phyloP scores from a whole-genome alignment of 1,140 invertebrate genomes.

The Bombus soroeensis region DNA sequence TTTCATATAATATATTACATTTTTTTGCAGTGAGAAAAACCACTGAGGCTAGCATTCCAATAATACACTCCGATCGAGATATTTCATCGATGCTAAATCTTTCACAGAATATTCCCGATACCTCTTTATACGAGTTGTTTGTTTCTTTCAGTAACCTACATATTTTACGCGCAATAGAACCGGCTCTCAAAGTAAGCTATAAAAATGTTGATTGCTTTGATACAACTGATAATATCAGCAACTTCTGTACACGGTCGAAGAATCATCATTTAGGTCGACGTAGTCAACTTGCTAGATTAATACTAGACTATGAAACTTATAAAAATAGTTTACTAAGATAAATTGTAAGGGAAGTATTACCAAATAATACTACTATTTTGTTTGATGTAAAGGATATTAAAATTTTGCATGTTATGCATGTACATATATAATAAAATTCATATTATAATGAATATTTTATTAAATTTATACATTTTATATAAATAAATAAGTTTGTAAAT shows the following conservation, averaged over 20 bases:
- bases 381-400: not conserved
- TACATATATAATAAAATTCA: slow-evolving; percentile 5
- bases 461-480: slow-evolving; percentile 62
- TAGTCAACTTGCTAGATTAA: slow-evolving; percentile 81
- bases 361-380: not conserved
- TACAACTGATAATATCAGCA: slow-evolving; percentile 65
- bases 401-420: slow-evolving; percentile 6
- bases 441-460: slow-evolving; percentile 55
- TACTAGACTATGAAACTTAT: slow-evolving; percentile 77
- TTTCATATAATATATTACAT: slow-evolving; percentile 16
- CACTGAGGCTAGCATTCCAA: slow-evolving; percentile 84
- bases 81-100: slow-evolving; percentile 82
- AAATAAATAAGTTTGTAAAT: slow-evolving; percentile 61
- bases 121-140: slow-evolving; percentile 87
- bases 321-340: not conserved
- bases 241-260: slow-evolving; percentile 72
- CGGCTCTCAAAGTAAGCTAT: slow-evolving; percentile 86
- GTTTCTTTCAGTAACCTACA: slow-evolving; percentile 85
- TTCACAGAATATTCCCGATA: slow-evolving; percentile 67
- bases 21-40: slow-evolving; percentile 85
- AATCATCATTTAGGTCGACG: slow-evolving; percentile 78
- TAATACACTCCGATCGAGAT: slow-evolving; percentile 86
- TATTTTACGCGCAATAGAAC: slow-evolving; percentile 88
- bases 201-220: slow-evolving; percentile 78
- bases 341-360: not conserved